phyloP scores from a whole-genome alignment of 2,888 invertebrate genomes.

The Chouioia cunea region DNA sequence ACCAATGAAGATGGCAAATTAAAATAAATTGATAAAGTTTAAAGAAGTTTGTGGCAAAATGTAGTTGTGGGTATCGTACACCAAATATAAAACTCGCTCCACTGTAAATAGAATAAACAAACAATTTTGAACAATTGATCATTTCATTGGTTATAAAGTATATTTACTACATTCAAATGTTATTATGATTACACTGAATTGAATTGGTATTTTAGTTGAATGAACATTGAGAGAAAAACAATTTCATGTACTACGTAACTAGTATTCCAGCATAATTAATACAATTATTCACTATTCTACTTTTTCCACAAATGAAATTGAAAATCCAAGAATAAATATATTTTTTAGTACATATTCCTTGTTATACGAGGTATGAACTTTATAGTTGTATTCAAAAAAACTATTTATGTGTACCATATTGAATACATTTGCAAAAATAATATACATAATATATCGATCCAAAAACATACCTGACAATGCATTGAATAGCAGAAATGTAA shows the following conservation, averaged over 20 bases:
- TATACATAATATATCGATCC: background rate
- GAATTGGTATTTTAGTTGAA: background rate
- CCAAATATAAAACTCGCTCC: constrained; percentile 68
- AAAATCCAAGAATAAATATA: background rate
- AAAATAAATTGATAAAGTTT: constrained; percentile 70
- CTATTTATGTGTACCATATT: no score
- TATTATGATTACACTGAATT: background rate
- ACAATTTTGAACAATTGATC: constrained; percentile 2
- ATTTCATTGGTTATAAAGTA: background rate
- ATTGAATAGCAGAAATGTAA: constrained; percentile 69
- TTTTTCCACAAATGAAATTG: constrained; percentile 1
- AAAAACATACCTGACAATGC: constrained; percentile 67
- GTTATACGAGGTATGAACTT: no score
- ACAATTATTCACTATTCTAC: no score
- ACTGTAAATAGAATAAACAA: constrained; percentile 59
- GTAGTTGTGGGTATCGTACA: constrained; percentile 67
- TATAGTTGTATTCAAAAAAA: no score
- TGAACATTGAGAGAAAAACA: background rate
- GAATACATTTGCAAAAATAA: no score
- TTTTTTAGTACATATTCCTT: no score
- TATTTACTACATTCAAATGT: background rate
- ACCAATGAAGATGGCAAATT: constrained; percentile 71
- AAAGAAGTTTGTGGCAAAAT: constrained; percentile 69
- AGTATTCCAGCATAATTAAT: no score
- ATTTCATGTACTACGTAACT: background rate